Evolutionary conservation across 2,113 vertebrate genomes (phyloP), one percentile per base, ranked within the genome.

Genomic region (Bubo scandiacus): DNA sequence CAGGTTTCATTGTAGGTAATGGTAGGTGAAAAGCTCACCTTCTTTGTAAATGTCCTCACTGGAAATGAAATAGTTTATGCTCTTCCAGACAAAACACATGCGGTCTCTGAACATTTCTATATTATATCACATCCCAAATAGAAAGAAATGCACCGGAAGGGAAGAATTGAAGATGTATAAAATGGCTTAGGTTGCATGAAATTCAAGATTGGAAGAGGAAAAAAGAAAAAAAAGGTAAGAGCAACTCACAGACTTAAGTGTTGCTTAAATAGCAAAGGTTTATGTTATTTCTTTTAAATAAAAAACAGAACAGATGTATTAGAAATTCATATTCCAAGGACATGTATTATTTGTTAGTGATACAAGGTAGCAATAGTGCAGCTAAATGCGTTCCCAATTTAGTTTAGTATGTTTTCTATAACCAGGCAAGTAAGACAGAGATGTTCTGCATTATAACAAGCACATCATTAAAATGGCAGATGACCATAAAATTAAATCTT

Each of bases 401-500:
- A 84, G 82, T 92, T 82, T 58, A 63, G 54, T 59, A 18, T 81
- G 54, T 93, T 88, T 95, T 95, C 92, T 58, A 17, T 71, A 93
- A 81, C 82, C 63, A 85, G 57, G 45, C 81, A 87, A 93, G 47
- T 90, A 91, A 81, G 85, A 62, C 85, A 92, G 90, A 95, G 77
- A 80, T 94, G 84, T 80, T 97, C 94, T 97, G 95, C 87, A 71
- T 91, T 94, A 68, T 90, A 90, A 63, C 92, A 96, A 70, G 45
- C 59, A 66, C 94, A 85, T 92, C 86, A 96, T 96, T 95, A 84
- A 95, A 86, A 83, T 94, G 88, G 90, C 89, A 96, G 94, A 95
- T 95, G 90, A 96, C 55, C 96, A 95, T 67, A 93, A 84, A 96
- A 97, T 94, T 85, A 86, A 95, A 97, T 97, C 74, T 92, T 61